Evolutionary conservation across 2,113 vertebrate genomes (phyloP).

Genomic region (Chaetura pelagica): DNA sequence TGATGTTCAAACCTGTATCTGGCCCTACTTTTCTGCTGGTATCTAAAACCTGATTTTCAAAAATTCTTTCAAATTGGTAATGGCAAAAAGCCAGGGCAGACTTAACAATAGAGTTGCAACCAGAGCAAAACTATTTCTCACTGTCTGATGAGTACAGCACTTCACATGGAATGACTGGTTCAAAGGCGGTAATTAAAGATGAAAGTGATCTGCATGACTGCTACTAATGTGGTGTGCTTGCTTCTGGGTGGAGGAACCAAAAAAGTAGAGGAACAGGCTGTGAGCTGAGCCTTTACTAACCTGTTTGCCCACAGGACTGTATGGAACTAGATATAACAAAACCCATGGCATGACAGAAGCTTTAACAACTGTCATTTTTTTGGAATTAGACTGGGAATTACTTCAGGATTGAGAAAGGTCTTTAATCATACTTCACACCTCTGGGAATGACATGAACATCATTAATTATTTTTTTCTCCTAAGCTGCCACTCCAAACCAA

Average conservation of each 20-base stretch:
- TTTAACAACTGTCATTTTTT: background rate
- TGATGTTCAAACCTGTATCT: background rate
- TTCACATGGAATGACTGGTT: background rate
- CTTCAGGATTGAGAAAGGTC: background rate
- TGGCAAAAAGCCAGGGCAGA: background rate
- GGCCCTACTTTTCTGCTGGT: background rate
- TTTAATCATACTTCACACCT: background rate
- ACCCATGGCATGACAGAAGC: background rate
- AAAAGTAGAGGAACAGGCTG: background rate
- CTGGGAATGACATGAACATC: background rate
- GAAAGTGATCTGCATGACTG: background rate
- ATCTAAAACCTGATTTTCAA: background rate
- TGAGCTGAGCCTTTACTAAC: background rate
- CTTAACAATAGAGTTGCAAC: background rate
- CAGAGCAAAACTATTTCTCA: background rate
- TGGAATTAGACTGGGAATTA: background rate
- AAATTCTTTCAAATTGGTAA: background rate
- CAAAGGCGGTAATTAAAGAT: background rate
- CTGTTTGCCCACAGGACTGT: background rate
- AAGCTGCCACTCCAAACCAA: background rate
- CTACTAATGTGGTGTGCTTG: background rate
- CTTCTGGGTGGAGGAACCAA: background rate
- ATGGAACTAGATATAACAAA: background rate
- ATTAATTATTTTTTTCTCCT: background rate
- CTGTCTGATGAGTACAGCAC: background rate